These are phyloP conservation scores for Eriocheir sinensis DNA, from an alignment of 1,140 invertebrate genomes.

Conservation along the genomic window DNA sequence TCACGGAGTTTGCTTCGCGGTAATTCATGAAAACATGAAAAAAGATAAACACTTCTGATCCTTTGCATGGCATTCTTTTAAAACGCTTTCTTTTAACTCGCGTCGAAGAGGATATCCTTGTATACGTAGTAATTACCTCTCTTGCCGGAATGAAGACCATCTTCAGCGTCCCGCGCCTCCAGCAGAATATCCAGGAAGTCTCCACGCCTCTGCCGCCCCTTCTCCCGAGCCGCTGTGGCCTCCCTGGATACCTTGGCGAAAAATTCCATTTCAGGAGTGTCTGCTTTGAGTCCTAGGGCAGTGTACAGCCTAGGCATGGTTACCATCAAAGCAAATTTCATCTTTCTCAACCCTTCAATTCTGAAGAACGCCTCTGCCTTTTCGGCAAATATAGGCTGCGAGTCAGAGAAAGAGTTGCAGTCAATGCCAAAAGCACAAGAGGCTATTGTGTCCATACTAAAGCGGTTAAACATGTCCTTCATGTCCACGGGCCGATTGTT, in stretches of 20 bases:
- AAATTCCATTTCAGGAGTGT: slow-evolving; percentile 32
- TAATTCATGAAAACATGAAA: too few relatives aligned
- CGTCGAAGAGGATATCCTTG: too few relatives aligned
- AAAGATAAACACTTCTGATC: too few relatives aligned
- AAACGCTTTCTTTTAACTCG: too few relatives aligned
- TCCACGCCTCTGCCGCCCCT: slow-evolving; percentile 79
- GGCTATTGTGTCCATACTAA: slow-evolving; percentile 83
- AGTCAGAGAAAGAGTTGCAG: slow-evolving; percentile 74
- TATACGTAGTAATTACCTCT: too few relatives aligned
- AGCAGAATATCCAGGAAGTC: slow-evolving; percentile 82
- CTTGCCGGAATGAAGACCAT: background rate
- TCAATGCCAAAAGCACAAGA: slow-evolving; percentile 83
- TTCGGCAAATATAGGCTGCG: slow-evolving; percentile 75
- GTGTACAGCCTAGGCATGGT: slow-evolving; percentile 6
- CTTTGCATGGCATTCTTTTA: too few relatives aligned
- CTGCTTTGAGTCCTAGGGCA: background rate
- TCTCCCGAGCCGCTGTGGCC: slow-evolving; percentile 33
- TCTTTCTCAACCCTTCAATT: background rate
- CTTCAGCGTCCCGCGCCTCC: slow-evolving; percentile 81
- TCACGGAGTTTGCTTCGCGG: too few relatives aligned
- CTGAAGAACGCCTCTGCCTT: slow-evolving; percentile 64
- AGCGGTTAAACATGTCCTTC: slow-evolving; percentile 80
- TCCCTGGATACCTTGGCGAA: slow-evolving; percentile 54
- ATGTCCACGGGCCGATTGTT: slow-evolving; percentile 60
- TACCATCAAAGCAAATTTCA: slow-evolving; percentile 47